Base-by-base conservation (phyloP, 2,797 vertebrate species). In the Perodicticus potto region DNA sequence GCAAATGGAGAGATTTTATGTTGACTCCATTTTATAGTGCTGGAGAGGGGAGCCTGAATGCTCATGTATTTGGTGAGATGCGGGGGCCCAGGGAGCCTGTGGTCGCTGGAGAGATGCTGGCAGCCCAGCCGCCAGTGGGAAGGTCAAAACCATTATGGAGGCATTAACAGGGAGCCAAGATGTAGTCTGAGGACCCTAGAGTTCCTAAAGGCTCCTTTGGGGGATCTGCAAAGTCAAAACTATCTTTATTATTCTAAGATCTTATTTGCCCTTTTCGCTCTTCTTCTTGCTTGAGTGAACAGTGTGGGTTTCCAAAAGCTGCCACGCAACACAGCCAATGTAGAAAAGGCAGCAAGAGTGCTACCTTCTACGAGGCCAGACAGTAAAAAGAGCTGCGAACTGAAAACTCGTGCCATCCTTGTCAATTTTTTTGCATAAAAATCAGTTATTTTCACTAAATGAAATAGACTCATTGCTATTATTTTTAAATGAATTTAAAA, bases 401-500 rank as follows among this genome's bases (percentile, higher is more conserved):
- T 1, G 6, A 49, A 82, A 53, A 74, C 23, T 19, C 29, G 53
- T 13, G n/a, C 55, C 59, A 1, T 55, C 40, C 45, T 80, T 43
- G 14, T 49, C 5, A 40, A 20, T 53, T 40, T 88, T 55, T 89
- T 55, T 76, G 43, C 7, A 73, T 34, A 45, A 78, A 88, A 84
- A 77, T 45, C 4, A 3, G 57, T 45, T 81, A 77, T 77, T 84
- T 91, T 43, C 37, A 27, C 43, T 65, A 89, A 78, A n/a, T 19
- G 57, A 94, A 93, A 49, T 70, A 14, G 40, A 20, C 45, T 83
- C 45, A 22, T 43, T 70, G 37, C 25, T 70, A 49, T 40, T 45
- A 73, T 72, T 74, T 86, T 95, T 29, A 91, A 89, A 59, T 55
- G 20, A 29, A 14, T 14, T 92, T 76, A 61, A 95, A 73, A 27